A percentile compares a stretch with the other conserved stretches of the same genome.
Evolutionary conservation across 2,113 vertebrate genomes (phyloP).

Genomic region (Channa argus): DNA sequence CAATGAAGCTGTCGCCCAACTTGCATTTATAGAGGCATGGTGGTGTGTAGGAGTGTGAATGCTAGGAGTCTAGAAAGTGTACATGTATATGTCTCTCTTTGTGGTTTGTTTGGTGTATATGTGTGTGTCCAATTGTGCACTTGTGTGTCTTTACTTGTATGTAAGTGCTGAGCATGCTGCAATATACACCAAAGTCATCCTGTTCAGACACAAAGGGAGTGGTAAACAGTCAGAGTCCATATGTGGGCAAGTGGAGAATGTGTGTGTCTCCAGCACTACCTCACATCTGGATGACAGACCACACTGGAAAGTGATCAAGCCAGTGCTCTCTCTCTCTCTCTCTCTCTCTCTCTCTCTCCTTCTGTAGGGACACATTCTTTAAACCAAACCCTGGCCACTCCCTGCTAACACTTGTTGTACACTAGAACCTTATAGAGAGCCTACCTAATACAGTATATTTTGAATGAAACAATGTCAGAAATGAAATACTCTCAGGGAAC

Average conservation of each 20-base stretch:
- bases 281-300: conserved; percentile 91
- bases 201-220: conserved; percentile 59
- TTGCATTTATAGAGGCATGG: conserved; percentile 1
- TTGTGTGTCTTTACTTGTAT: neutral
- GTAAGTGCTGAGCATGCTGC: conserved; percentile 1
- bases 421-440: neutral
- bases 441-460: neutral
- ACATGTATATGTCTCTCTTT: neutral
- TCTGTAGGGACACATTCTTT: conserved; percentile 63
- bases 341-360: conserved; percentile 10
- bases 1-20: neutral
- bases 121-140: conserved; percentile 5
- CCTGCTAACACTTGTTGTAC: conserved; percentile 28
- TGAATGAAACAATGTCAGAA: conserved; percentile 35
- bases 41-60: neutral
- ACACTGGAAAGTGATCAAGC: conserved; percentile 44
- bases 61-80: neutral
- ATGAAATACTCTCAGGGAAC: neutral
- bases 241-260: conserved; percentile 30
- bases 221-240: conserved; percentile 53
- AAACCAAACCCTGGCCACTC: conserved; percentile 45
- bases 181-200: conserved; percentile 22
- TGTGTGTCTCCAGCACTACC: conserved; percentile 22
- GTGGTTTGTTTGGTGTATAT: conserved; percentile 11
- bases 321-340: conserved; percentile 5